Base-by-base conservation (phyloP, 2,797 vertebrate genomes). In the Melanotaenia boesemani region DNA sequence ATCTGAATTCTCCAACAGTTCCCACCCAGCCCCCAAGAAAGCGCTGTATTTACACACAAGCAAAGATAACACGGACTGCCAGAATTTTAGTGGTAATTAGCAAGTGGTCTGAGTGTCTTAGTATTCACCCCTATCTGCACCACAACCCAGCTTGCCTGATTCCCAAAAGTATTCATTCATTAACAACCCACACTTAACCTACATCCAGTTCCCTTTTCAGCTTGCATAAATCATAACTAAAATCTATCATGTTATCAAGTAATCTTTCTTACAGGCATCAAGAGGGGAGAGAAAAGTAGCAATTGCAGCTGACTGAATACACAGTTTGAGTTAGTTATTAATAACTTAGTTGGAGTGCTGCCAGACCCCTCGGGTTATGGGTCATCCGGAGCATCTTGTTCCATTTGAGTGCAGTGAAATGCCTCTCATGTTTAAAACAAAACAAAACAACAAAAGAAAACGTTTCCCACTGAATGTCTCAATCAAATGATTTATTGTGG, bases 251-350 rank as follows among this genome's bases (percentile, higher is more conserved):
- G 15, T 13, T 13, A 22, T 56, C 22, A 15, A 55, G 52, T 55
- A 55, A 13, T 26, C 24, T 55, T 55, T 5, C 12, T 28, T 28
- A 26, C 22, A 28, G n/a, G 48, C 20, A 22, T 50, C 20, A 10
- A n/a, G n/a, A 22, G n/a, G n/a, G 4, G 18, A 46, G 44, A 20
- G 18, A 4, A 46, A 46, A 6, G 20, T 2, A 7, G 48, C n/a
- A 9, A 22, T 22, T 9, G 10, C 20, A 10, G 48, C n/a, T 22
- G 48, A 37, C 59, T 16, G 24, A 54, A 41, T 12, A 39, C 46
- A 48, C n/a, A 34, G 32, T 56, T 41, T 63, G 26, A 63, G 60
- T 63, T 24, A 8, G 69, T 63, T 63, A 71, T 63, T 56, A 71
- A 63, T 71, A 63, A 56, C 50, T 63, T 63, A 64, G 61, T 9